These are phyloP conservation scores for Sus cebifrons DNA, from an alignment of 2,797 vertebrate species.

Conservation along the genomic window DNA sequence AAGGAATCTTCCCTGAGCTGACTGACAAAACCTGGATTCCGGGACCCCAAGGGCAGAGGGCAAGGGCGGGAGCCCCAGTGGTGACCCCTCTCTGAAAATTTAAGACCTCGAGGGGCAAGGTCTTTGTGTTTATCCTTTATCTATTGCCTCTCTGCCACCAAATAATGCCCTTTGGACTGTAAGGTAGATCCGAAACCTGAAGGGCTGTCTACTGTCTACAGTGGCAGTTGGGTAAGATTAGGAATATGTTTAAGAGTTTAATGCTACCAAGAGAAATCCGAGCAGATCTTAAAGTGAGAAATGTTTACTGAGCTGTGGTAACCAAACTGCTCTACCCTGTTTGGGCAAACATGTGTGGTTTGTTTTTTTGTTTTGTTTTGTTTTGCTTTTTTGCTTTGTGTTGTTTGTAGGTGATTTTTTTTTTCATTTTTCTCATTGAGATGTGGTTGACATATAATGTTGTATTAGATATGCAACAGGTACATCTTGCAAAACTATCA, in stretches of 20 bases:
- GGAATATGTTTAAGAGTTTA: neutral
- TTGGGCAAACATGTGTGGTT: neutral
- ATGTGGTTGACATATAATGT: neutral
- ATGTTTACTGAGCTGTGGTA: neutral
- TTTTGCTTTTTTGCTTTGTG: neutral
- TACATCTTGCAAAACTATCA: neutral
- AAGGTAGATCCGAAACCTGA: neutral
- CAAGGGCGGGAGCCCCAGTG: fast-evolving
- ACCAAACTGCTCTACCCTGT: neutral
- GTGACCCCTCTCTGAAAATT: fast-evolving
- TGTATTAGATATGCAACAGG: neutral
- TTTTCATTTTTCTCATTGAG: neutral
- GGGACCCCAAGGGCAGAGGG: neutral
- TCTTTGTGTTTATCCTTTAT: neutral
- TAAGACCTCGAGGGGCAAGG: neutral
- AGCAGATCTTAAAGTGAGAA: neutral
- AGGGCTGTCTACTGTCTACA: neutral
- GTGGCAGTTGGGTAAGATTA: neutral
- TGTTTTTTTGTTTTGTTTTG: neutral
- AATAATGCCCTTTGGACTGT: neutral
- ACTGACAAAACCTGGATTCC: neutral
- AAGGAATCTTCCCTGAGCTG: neutral
- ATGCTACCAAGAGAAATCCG: neutral
- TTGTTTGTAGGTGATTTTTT: neutral
- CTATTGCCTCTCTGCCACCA: neutral